phyloP scores from a whole-genome alignment of 2,113 vertebrate genomes.

The Chunga burmeisteri region DNA sequence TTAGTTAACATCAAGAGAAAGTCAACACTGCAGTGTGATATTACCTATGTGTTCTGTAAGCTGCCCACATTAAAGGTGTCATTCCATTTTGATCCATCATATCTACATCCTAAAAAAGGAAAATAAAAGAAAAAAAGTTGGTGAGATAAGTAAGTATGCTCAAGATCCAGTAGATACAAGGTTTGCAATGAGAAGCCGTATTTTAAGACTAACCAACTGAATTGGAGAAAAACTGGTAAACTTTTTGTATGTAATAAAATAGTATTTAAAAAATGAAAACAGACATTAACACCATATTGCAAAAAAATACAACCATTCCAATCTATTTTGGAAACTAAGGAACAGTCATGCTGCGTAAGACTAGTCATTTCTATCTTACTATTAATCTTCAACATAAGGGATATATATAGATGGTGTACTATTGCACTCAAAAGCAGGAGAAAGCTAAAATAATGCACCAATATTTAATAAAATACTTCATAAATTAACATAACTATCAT shows the following conservation, averaged over 20 bases:
- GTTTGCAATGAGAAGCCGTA: background rate
- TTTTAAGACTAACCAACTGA: background rate
- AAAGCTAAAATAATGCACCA: background rate
- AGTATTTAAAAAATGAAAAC: background rate
- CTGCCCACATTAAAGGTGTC: conserved; percentile 99
- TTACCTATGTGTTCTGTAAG: conserved; percentile 98
- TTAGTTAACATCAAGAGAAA: background rate
- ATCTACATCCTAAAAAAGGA: conserved; percentile 89
- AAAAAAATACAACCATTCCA: background rate
- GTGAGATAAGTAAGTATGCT: background rate
- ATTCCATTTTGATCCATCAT: conserved; percentile 99
- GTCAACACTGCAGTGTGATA: background rate
- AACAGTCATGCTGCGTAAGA: background rate
- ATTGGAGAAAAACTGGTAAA: background rate
- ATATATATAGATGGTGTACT: background rate
- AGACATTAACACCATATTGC: background rate
- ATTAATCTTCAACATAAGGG: background rate
- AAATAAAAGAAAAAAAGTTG: background rate
- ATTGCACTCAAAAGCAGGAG: background rate
- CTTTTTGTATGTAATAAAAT: background rate
- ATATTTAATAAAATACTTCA: background rate
- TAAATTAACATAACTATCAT: background rate
- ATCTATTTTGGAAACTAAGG: background rate
- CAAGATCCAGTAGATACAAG: background rate
- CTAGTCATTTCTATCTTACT: background rate